phyloP scores from a whole-genome alignment of 1,140 invertebrate genomes.

The Sinella curviseta region DNA sequence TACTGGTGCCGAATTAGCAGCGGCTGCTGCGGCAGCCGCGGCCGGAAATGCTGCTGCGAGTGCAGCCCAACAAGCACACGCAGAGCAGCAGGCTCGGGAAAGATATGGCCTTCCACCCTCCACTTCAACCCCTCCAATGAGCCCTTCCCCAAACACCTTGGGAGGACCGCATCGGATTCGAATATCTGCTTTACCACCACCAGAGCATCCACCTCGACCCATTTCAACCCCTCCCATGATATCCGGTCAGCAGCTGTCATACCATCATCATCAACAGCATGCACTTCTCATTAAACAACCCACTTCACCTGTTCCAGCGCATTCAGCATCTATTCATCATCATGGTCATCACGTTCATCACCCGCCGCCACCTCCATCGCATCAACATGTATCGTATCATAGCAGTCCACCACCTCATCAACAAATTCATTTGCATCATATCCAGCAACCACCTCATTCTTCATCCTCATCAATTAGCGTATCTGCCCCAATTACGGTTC shows the following conservation, averaged over 20 bases:
- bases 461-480: neutral
- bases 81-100: neutral
- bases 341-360: neutral
- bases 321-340: neutral
- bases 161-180: neutral
- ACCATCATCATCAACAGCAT: neutral
- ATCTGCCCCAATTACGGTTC: neutral
- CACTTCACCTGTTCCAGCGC: neutral
- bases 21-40: neutral
- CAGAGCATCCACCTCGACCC: neutral
- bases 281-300: neutral
- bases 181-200: neutral
- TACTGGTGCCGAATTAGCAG: neutral
- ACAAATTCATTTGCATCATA: slow-evolving; percentile 14
- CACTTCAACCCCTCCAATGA: neutral
- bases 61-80: neutral
- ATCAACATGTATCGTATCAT: neutral
- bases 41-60: slow-evolving; percentile 1
- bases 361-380: neutral
- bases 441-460: neutral
- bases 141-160: neutral
- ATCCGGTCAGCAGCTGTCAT: neutral
- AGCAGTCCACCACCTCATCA: neutral
- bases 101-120: neutral
- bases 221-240: slow-evolving; percentile 9